Evolutionary conservation across 2,888 invertebrate genomes (phyloP).

Genomic region (Isoperla grammatica): DNA sequence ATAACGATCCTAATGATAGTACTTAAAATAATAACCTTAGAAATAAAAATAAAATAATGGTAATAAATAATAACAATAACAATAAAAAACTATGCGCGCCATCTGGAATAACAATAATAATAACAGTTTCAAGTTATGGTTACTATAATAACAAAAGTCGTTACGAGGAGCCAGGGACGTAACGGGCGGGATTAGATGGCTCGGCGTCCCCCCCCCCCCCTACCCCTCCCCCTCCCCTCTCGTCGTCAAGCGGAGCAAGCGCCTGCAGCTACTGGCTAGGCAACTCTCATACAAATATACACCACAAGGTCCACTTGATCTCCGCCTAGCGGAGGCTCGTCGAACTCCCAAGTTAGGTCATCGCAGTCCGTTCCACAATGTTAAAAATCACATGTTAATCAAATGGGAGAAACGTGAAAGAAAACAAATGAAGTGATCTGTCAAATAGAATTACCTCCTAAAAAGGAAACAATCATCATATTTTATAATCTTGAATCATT

Average conservation of each 20-base stretch:
- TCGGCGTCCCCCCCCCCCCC: conserved; percentile 7
- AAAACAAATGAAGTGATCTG: too few species aligned
- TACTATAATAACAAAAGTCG: conserved; percentile 30
- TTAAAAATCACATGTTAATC: too few species aligned
- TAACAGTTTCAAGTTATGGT: conserved; percentile 29
- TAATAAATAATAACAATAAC: conserved; percentile 26
- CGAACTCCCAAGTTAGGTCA: too few species aligned
- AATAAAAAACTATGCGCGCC: conserved; percentile 18
- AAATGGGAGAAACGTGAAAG: too few species aligned
- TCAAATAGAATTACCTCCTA: too few species aligned
- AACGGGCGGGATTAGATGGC: conserved; percentile 21
- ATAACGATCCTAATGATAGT: conserved; percentile 12
- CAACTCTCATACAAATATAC: too few species aligned
- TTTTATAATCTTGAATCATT: too few species aligned
- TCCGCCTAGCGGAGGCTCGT: too few species aligned
- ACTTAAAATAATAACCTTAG: conserved; percentile 17
- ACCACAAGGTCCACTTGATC: too few species aligned
- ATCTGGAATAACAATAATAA: conserved; percentile 29
- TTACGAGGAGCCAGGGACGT: conserved; percentile 15
- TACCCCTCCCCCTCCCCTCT: background rate
- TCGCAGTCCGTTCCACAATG: too few species aligned
- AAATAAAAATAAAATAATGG: conserved; percentile 24
- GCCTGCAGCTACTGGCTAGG: background rate
- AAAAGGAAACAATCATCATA: too few species aligned
- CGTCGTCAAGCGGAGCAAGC: background rate